Evolutionary conservation across 2,113 vertebrate species (phyloP).

Genomic region (Heloderma charlesbogerti): DNA sequence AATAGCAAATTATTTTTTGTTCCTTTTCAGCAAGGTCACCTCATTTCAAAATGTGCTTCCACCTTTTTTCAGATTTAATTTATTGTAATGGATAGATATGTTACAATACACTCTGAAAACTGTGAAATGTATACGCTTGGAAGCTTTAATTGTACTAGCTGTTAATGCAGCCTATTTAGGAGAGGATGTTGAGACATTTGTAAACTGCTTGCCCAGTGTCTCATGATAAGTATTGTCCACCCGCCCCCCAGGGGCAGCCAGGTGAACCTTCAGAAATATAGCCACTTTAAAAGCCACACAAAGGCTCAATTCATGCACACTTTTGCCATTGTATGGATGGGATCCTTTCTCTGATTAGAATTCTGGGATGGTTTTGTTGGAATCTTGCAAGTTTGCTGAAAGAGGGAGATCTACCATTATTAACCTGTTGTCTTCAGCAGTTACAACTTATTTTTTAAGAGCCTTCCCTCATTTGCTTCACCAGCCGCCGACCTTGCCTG

Average conservation of each 20-base stretch:
- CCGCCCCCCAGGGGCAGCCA: no score
- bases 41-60: not conserved
- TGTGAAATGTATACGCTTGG: not conserved
- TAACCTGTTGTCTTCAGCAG: not conserved
- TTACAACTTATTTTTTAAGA: not conserved
- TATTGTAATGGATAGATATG: not conserved
- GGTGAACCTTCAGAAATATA: no score
- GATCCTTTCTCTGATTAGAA: not conserved
- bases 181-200: not conserved
- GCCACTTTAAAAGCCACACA: no score
- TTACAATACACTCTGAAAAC: no score
- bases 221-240: not conserved
- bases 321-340: no score
- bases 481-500: not conserved
- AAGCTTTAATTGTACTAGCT: not conserved
- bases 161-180: not conserved
- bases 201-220: no score
- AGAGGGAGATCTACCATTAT: not conserved
- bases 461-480: not conserved
- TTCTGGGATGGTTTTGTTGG: not conserved
- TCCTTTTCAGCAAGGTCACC: not conserved
- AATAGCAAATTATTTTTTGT: not conserved
- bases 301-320: no score
- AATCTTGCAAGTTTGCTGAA: no score
- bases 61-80: not conserved